Base-by-base conservation (phyloP, 1,140 invertebrate genomes). In the Stenopsyche tienmushanensis region DNA sequence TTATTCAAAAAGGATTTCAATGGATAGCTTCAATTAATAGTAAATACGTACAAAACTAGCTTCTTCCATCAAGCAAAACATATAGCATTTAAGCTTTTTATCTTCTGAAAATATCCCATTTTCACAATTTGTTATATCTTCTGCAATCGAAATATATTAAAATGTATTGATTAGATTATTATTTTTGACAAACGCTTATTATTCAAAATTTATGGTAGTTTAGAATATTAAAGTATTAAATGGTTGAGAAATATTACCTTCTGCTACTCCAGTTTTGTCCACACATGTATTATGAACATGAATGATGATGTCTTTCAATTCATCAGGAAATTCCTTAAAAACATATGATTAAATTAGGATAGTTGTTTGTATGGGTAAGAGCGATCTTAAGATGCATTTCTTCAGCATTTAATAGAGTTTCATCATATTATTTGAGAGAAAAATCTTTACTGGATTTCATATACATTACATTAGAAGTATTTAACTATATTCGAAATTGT, bases 71-170 rank as follows among this genome's bases (percentile, higher is more conserved):
- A 81, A 71, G 72, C 80, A 81, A 74, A 76, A 80, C 80, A 80
- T 80, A 74, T 81, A 81, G 74, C 80, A 79, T 75, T 80, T 80
- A 73, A 81, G 75, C 75, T 79, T 79, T 69, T 70, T 66, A 69
- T 80, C 77, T 68, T 80, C 77, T 72, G 80, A 78, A 76, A 81
- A 81, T 75, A 79, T 78, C 71, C 80, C 80, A 67, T 77, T 78
- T 77, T 80, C 78, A 71, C 80, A 81, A 77, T 81, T 80, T 73
- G 72, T 60, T 73, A 81, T 80, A 72, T 80, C 80, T 74, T 75
- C 80, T 81, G 76, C 72, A 50, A 50, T 50, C 18, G 21, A 5
- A 50, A 18, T 50, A 50, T 50, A 50, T 50, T 3, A 50, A 21
- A 3, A 50, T 50, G 23, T 18, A 18, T 44, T 20, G 9, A 49